These are phyloP conservation scores for Enteromius fasciolatus DNA, from an alignment of 2,797 vertebrate species.

Conservation along the genomic window DNA sequence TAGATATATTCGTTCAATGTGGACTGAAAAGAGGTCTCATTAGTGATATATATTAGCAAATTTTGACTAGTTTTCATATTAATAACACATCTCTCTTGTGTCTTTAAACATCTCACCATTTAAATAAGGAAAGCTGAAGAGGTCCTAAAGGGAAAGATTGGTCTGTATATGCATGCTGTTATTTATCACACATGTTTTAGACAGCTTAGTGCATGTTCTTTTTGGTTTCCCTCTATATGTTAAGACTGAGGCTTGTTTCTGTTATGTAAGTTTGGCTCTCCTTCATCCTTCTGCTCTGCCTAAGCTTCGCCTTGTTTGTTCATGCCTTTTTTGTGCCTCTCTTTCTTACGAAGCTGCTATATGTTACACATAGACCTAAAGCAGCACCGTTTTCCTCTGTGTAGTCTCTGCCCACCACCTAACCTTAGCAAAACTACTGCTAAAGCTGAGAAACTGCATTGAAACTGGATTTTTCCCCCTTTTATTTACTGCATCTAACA, in stretches of 20 bases:
- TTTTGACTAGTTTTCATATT: constrained; percentile 9
- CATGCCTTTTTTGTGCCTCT: constrained; percentile 25
- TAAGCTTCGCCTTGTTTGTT: constrained; percentile 26
- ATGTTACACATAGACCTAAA: constrained; percentile 1
- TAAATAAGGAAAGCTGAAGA: constrained; percentile 65
- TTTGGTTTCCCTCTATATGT: constrained; percentile 33
- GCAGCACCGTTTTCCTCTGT: background rate
- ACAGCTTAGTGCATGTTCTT: constrained; percentile 40
- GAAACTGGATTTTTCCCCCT: background rate
- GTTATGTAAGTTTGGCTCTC: constrained; percentile 22
- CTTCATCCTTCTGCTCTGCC: constrained; percentile 14
- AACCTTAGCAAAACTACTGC: constrained; percentile 11
- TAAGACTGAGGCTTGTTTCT: constrained; percentile 24
- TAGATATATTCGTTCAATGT: background rate
- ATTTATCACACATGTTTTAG: constrained; percentile 4
- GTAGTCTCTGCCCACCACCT: constrained; percentile 10
- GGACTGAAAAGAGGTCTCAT: constrained; percentile 11
- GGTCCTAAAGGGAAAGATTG: constrained; percentile 27
- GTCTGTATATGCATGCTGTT: constrained; percentile 59
- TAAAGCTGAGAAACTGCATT: constrained; percentile 24
- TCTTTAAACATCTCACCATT: constrained; percentile 58
- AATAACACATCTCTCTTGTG: constrained; percentile 36
- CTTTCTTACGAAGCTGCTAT: constrained; percentile 7
- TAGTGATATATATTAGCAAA: constrained; percentile 6
- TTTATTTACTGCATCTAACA: constrained; percentile 23